Evolutionary conservation across 1,140 invertebrate genomes (phyloP), one percentile per base, ranked within the genome.

Genomic region (Sesamia nonagrioides): DNA sequence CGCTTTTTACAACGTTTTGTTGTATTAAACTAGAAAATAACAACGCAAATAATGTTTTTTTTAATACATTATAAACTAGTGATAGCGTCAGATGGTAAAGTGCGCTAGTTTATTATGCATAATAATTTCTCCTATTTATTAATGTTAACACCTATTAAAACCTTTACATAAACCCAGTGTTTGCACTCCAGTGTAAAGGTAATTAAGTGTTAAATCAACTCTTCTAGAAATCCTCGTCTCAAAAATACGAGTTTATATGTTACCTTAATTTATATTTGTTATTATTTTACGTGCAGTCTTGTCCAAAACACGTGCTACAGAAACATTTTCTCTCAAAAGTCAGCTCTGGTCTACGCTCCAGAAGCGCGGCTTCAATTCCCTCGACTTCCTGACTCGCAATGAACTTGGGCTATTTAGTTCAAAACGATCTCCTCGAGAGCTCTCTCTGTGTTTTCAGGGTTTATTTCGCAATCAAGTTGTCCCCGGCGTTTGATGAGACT

Each of bases 401-500:
- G 61, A 77, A 77, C 75, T 77, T 33, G n/a, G 50, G 63, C 78
- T 75, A 80, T 76, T 80, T 79, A 74, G 78, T 79, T 79, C 50
- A 52, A 40, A 74, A 68, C 66, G 61, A 61, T 68, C 50, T 58
- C 76, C 66, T 27, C 52, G 76, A 63, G 76, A 75, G 76, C 80
- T 82, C 73, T 81, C 27, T 27, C 27, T 77, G 42, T 69, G 73
- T 71, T 77, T 73, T 72, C 77, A 79, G 40, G 81, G 81, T 33
- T 79, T 82, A 82, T 77, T 77, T 76, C 58, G 74, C 81, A 82
- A 82, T 82, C 73, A 80, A 80, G 54, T 42, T 66, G 66, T 42
- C 76, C 66, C 63, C 50, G 60, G 76, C 52, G 63, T 60, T 71
- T 40, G 33, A 15, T 33, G 40, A 76, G 33, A 50, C 72, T 75